These are phyloP conservation scores for Brachycybe producta DNA, from an alignment of 2,888 invertebrate species.

Conservation along the genomic window DNA sequence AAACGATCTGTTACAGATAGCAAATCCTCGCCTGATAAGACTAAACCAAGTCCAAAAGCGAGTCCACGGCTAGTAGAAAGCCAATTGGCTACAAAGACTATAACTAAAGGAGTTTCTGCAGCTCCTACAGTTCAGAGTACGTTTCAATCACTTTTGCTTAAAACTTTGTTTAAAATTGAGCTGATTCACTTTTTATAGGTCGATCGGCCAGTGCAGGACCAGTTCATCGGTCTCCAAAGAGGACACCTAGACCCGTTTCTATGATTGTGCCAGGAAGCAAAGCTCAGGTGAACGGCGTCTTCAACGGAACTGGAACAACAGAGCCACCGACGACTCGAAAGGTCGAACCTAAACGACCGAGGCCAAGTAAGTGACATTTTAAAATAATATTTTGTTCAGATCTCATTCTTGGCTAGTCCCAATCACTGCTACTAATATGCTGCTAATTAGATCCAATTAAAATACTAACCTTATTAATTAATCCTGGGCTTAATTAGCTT, in stretches of 20 bases:
- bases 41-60: constrained; percentile 1
- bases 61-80: neutral
- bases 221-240: constrained; percentile 10
- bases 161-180: neutral
- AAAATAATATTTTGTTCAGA: constrained; percentile 1
- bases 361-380: constrained; percentile 19
- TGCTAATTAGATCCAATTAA: neutral
- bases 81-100: neutral
- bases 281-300: constrained; percentile 10
- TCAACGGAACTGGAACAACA: constrained; percentile 1
- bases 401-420: neutral
- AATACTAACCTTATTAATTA: too few relatives aligned
- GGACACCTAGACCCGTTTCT: constrained; percentile 13
- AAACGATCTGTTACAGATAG: constrained; percentile 1
- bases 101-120: neutral
- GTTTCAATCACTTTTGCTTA: neutral
- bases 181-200: neutral
- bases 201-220: constrained; percentile 2
- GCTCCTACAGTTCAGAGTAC: neutral
- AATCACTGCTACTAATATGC: neutral
- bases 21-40: neutral
- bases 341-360: constrained; percentile 13
- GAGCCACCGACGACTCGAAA: constrained; percentile 1
- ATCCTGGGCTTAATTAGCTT: constrained; percentile 5
- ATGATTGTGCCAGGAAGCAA: constrained; percentile 15